phyloP scores from a whole-genome alignment of 2,113 vertebrate genomes.

The Xiphophorus hellerii region DNA sequence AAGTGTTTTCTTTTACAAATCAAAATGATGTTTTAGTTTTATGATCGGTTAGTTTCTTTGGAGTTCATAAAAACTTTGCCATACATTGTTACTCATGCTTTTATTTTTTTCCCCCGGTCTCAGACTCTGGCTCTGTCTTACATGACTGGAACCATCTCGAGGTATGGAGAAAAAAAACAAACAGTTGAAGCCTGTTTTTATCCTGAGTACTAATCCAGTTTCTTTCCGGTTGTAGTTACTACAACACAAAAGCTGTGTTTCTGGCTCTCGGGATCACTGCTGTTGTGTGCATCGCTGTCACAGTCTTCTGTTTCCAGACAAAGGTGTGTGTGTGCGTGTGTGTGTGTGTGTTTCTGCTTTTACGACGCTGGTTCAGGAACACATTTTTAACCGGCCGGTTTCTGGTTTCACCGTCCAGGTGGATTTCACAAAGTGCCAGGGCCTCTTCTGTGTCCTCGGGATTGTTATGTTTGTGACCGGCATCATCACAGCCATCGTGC shows the following conservation, averaged over 20 bases:
- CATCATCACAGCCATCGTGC: slow-evolving; percentile 88
- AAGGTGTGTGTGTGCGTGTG: slow-evolving; percentile 82
- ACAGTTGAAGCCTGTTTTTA: neutral
- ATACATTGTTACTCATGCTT: no score
- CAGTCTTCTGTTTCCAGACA: slow-evolving; percentile 98
- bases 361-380: neutral
- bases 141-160: slow-evolving; percentile 92
- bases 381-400: neutral
- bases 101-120: neutral
- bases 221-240: slow-evolving; percentile 74
- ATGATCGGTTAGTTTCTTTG: no score
- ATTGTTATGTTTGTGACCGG: slow-evolving; percentile 92
- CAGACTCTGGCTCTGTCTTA: slow-evolving; percentile 94
- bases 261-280: slow-evolving; percentile 90
- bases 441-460: slow-evolving; percentile 91
- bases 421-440: slow-evolving; percentile 93
- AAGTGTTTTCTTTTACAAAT: no score
- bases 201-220: neutral
- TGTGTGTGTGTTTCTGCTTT: slow-evolving; percentile 34
- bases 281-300: slow-evolving; percentile 90
- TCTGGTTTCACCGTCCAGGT: slow-evolving; percentile 77
- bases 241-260: slow-evolving; percentile 87
- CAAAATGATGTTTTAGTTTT: no score
- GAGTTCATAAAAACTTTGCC: no score
- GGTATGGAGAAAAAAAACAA: slow-evolving; percentile 70